Conservation (phyloP, 2,888 invertebrate genomes). For the Drosophila austrosaltans region DNA sequence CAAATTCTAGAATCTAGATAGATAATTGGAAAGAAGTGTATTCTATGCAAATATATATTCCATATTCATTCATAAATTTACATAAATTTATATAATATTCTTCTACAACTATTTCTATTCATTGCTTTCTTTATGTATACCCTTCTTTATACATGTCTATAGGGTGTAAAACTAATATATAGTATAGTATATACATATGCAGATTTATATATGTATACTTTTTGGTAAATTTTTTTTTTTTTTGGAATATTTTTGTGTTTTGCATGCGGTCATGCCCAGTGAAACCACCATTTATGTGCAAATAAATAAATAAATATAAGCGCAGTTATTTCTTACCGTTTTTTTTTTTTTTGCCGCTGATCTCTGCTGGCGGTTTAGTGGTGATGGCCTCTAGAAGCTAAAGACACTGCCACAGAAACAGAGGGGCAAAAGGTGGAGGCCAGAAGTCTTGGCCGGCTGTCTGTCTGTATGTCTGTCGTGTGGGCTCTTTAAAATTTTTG, state of each 20-base stretch:
- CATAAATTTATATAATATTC: too few relatives aligned
- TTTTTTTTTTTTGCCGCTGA: slow-evolving; percentile 20
- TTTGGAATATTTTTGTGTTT: slow-evolving; percentile 50
- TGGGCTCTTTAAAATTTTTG: slow-evolving; percentile 45
- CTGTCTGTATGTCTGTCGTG: slow-evolving; percentile 7
- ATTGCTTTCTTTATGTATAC: too few relatives aligned
- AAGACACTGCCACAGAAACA: slow-evolving; percentile 2
- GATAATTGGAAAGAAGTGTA: too few relatives aligned
- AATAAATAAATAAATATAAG: slow-evolving; percentile 16
- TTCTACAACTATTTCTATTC: too few relatives aligned
- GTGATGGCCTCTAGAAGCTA: slow-evolving; percentile 33
- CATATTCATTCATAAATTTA: too few relatives aligned
- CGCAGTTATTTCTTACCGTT: slow-evolving; percentile 50
- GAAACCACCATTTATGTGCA: slow-evolving; percentile 3
- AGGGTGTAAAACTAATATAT: too few relatives aligned
- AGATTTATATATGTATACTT: neutral
- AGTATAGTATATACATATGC: too few relatives aligned
- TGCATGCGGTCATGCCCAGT: slow-evolving; percentile 60
- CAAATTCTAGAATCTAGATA: too few relatives aligned
- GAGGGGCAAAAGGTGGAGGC: slow-evolving; percentile 25
- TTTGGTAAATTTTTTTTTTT: slow-evolving; percentile 26
- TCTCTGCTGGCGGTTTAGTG: slow-evolving; percentile 10
- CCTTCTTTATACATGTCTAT: too few relatives aligned
- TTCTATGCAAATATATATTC: too few relatives aligned
- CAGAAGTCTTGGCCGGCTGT: slow-evolving; percentile 27